These are phyloP conservation scores for Cathartes aura DNA, from an alignment of 2,113 vertebrate genomes.

Conservation along the genomic window DNA sequence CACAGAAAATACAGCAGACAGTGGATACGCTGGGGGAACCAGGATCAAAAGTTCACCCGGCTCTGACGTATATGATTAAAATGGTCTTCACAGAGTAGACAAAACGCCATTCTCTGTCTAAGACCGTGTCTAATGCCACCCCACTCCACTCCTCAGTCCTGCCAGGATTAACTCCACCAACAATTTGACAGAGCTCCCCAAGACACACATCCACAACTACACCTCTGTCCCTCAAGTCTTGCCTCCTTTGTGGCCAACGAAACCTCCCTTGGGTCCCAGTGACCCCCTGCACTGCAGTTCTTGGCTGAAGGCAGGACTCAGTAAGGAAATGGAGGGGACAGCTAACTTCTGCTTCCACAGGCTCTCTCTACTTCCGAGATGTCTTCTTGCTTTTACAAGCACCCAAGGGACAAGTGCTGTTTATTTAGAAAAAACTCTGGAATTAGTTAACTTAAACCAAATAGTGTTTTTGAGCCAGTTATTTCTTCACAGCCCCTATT, in stretches of 20 bases:
- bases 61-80: neutral
- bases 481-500: neutral
- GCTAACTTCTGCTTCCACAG: neutral
- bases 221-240: neutral
- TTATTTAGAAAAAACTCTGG: neutral
- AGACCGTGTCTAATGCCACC: neutral
- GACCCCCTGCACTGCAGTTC: neutral
- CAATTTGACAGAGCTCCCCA: neutral
- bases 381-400: neutral
- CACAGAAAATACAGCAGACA: neutral
- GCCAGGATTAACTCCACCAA: neutral
- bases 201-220: neutral
- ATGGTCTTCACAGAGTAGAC: neutral
- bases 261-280: neutral
- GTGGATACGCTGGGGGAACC: neutral
- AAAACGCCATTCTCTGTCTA: neutral
- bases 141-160: neutral
- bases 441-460: neutral
- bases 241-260: neutral
- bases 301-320: neutral
- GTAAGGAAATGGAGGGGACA: neutral
- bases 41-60: neutral
- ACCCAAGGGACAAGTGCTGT: neutral
- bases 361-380: neutral
- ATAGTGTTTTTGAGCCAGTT: neutral